Percentiles rank a stretch among this genome's conserved stretches.
Conservation (phyloP, 2,797 vertebrate genomes). For the Melanotaenia nigrans region DNA sequence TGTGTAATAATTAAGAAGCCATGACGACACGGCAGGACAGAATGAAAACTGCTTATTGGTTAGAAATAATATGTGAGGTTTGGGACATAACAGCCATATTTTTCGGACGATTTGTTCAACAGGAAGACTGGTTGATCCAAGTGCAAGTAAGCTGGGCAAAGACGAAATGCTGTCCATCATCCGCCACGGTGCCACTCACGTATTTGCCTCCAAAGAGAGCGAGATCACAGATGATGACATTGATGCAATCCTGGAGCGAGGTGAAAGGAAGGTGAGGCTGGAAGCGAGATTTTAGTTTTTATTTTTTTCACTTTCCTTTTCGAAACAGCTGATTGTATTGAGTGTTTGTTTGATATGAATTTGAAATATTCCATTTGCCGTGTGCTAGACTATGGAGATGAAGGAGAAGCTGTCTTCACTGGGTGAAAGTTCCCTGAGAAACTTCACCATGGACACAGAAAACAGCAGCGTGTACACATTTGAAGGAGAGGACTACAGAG, state of each 20-base stretch:
- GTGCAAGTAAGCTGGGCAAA: conserved; percentile 95
- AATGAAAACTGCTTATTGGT: neutral
- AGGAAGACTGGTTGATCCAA: conserved; percentile 97
- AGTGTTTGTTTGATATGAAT: neutral
- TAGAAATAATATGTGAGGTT: neutral
- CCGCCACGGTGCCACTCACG: conserved; percentile 96
- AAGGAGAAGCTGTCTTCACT: conserved; percentile 94
- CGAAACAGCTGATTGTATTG: neutral
- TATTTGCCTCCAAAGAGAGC: conserved; percentile 98
- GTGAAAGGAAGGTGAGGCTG: conserved; percentile 91
- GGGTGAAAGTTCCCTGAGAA: conserved; percentile 95
- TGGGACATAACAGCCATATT: neutral
- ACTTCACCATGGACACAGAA: conserved; percentile 98
- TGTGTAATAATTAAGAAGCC: neutral
- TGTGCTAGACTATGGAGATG: conserved; percentile 92
- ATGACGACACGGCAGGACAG: neutral
- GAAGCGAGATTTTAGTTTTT: neutral
- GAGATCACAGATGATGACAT: conserved; percentile 99
- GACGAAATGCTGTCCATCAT: conserved; percentile 99
- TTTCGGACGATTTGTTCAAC: conserved; percentile 10
- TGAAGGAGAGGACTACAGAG: conserved; percentile 98
- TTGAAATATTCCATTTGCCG: neutral
- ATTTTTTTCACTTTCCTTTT: neutral
- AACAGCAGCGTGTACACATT: conserved; percentile 97
- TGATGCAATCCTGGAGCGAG: conserved; percentile 94